A percentile compares a stretch with the other conserved stretches of the same genome.
These are phyloP conservation scores for Brachionus sp. DNA, from an alignment of 1,140 invertebrate genomes.

Conservation along the genomic window DNA sequence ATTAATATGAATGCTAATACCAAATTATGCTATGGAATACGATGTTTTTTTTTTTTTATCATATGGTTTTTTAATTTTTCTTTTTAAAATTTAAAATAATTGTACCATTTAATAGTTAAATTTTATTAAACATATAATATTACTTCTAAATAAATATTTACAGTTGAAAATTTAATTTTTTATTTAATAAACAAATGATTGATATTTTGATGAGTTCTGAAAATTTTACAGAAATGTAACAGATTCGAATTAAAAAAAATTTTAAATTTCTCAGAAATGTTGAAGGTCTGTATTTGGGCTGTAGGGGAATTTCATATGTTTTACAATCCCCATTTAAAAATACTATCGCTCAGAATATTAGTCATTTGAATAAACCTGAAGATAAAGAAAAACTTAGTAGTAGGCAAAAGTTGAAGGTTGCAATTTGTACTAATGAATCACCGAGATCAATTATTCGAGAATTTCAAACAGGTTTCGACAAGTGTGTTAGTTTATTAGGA, in stretches of 20 bases:
- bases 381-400: too few relatives aligned
- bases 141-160: not conserved
- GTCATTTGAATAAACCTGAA: too few relatives aligned
- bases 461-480: too few relatives aligned
- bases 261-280: not conserved
- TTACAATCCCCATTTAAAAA: too few relatives aligned
- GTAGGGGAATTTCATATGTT: too few relatives aligned
- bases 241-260: not conserved
- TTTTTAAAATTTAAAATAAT: not conserved
- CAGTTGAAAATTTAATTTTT: not conserved
- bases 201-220: not conserved
- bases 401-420: too few relatives aligned
- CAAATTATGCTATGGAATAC: not conserved
- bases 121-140: not conserved
- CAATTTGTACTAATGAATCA: too few relatives aligned
- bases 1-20: not conserved
- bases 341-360: too few relatives aligned
- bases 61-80: too few relatives aligned
- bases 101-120: not conserved
- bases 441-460: too few relatives aligned
- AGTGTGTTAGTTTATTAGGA: too few relatives aligned
- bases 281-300: not conserved
- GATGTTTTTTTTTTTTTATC: not conserved
- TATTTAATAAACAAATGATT: not conserved
- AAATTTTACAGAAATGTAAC: not conserved